Evolutionary conservation across 1,140 invertebrate species (phyloP).

Genomic region (Cherax destructor): DNA sequence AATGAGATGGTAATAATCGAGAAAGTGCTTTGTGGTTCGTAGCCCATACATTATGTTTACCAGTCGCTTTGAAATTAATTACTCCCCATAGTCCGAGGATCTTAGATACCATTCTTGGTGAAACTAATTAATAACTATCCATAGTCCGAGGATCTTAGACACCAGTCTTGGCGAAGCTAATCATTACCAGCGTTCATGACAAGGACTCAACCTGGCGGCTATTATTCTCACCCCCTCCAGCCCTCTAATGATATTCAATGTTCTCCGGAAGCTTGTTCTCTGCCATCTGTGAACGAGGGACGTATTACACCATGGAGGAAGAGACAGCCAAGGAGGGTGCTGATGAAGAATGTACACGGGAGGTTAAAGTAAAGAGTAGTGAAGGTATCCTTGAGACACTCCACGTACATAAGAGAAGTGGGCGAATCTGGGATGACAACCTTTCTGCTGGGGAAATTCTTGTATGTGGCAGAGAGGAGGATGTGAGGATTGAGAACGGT

Average conservation of each 20-base stretch:
- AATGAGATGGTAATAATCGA: too few species aligned
- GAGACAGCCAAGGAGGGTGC: slow-evolving; percentile 2
- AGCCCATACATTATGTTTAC: too few species aligned
- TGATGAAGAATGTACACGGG: neutral
- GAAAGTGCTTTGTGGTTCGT: too few species aligned
- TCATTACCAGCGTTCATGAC: neutral
- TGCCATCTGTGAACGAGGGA: slow-evolving; percentile 22
- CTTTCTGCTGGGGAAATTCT: neutral
- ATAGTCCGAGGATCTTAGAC: too few species aligned
- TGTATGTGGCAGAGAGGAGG: neutral
- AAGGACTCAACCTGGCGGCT: neutral
- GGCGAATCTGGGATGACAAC: slow-evolving; percentile 30
- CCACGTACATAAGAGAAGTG: neutral
- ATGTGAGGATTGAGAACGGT: neutral
- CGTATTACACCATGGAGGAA: slow-evolving; percentile 48
- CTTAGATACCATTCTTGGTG: too few species aligned
- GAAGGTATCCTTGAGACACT: neutral
- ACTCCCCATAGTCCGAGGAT: too few species aligned
- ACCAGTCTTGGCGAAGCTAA: neutral
- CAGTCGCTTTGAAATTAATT: too few species aligned
- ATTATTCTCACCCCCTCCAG: too few species aligned
- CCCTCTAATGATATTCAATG: slow-evolving; percentile 21
- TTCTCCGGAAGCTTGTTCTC: neutral
- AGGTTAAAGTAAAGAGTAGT: slow-evolving; percentile 1
- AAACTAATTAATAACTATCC: too few species aligned